Evolutionary conservation across 2,888 invertebrate species (phyloP), one percentile per base, ranked within the genome.

Genomic region (Leptinotarsa juncta): DNA sequence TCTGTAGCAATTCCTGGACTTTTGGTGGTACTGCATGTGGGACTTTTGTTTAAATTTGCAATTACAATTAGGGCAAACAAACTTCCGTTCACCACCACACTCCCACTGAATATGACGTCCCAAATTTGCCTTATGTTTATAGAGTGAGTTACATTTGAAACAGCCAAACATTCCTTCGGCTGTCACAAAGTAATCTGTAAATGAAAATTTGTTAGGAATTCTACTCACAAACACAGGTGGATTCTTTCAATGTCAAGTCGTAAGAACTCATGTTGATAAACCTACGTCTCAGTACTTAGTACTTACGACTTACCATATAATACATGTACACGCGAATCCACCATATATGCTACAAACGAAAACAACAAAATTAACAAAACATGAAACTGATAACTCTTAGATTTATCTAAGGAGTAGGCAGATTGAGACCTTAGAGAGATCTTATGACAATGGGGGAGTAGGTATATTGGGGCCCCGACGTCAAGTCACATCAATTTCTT

Each of bases 1-100:
- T 62, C 26, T 51, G 20, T 51, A 67, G 60, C 79, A 79, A 70
- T 78, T 79, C 49, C 74, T 75, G 26, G 79, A 79, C n/a, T 67
- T 73, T 32, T 68, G 32, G 16, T 79, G 78, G 53, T 80, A 75
- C 60, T 74, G 60, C 48, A 83, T 69, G 71, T 83, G 81, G 23
- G 79, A 78, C 26, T 81, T 79, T 23, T 81, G 82, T 55, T 82
- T 82, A 72, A 82, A 82, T 51, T 76, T 80, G 57, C 79, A 77
- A 32, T 74, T 57, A 65, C 83, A 83, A n/a, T 74, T 77, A 2
- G 20, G 67, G 51, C 82, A 83, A 2, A 67, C 70, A 53, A 82
- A 83, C 55, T 79, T 80, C 32, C 80, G 73, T 60, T 82, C 81
- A 2, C 80, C 81, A 3, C 83, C 81, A 66, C 82, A 83, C 69